These are phyloP conservation scores for Amazona vittata DNA, from an alignment of 2,113 vertebrate genomes.

Conservation along the genomic window DNA sequence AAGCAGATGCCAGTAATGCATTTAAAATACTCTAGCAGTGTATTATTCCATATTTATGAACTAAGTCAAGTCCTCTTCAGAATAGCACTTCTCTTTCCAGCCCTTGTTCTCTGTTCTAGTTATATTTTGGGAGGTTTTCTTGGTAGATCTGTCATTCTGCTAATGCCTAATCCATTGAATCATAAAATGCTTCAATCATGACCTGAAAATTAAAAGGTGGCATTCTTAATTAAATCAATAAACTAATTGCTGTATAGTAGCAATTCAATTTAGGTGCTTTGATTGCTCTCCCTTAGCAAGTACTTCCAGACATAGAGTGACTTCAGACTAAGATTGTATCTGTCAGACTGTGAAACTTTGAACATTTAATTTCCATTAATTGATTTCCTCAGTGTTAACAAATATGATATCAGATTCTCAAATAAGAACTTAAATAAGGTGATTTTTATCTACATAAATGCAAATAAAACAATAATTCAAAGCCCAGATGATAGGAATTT, in stretches of 20 bases:
- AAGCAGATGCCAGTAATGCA: conserved; percentile 52
- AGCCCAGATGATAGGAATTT: conserved; percentile 71
- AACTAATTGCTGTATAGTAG: conserved; percentile 95
- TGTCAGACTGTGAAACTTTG: conserved; percentile 87
- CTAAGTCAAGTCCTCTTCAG: conserved; percentile 29
- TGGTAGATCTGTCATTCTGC: conserved; percentile 69
- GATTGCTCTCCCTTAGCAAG: conserved; percentile 86
- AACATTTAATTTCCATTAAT: conserved; percentile 96
- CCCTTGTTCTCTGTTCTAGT: not conserved
- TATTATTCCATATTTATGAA: conserved; percentile 57
- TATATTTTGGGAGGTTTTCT: conserved; percentile 62
- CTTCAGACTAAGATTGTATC: conserved; percentile 86
- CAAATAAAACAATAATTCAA: conserved; percentile 80
- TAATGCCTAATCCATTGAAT: conserved; percentile 78
- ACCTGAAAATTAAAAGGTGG: conserved; percentile 93
- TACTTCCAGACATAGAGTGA: conserved; percentile 83
- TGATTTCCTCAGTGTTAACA: conserved; percentile 92
- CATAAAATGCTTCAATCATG: conserved; percentile 85
- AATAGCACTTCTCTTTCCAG: conserved; percentile 6
- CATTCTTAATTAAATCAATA: conserved; percentile 99
- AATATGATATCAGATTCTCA: conserved; percentile 91
- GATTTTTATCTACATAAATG: conserved; percentile 79
- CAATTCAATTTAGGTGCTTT: conserved; percentile 93
- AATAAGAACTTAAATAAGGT: conserved; percentile 71
- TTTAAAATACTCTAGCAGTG: conserved; percentile 45